Evolutionary conservation across 2,797 vertebrate species (phyloP).

Genomic region (Smutsia gigantea): DNA sequence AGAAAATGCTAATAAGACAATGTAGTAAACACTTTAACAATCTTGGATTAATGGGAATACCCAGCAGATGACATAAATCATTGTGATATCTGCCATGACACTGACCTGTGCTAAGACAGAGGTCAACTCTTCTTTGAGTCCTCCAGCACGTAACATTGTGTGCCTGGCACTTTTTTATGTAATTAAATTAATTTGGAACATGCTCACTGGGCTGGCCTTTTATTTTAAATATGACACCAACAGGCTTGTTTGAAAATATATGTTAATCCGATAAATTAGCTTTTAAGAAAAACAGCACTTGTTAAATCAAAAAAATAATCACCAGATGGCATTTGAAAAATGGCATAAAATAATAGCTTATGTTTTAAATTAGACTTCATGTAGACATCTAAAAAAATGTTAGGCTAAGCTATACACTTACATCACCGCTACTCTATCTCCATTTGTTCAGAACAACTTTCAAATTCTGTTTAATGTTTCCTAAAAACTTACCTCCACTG

Average conservation of each 20-base stretch:
- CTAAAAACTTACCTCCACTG: constrained; percentile 77
- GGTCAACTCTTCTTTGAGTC: background rate
- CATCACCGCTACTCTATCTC: background rate
- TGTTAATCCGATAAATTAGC: background rate
- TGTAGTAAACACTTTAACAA: background rate
- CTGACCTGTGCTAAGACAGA: background rate
- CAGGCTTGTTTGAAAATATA: background rate
- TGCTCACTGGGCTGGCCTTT: background rate
- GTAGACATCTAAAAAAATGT: constrained; percentile 22
- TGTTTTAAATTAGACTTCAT: constrained; percentile 31
- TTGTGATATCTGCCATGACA: background rate
- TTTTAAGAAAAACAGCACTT: background rate
- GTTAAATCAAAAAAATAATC: constrained; percentile 31
- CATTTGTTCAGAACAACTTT: constrained; percentile 50
- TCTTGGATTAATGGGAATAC: background rate
- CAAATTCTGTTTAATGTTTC: constrained; percentile 28
- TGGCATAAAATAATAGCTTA: background rate
- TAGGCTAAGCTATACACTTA: background rate
- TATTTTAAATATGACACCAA: background rate
- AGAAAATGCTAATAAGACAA: constrained; percentile 22
- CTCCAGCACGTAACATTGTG: background rate
- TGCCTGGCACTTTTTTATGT: background rate
- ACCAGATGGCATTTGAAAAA: background rate
- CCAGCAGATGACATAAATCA: constrained; percentile 3
- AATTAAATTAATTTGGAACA: constrained; percentile 1